Percentiles rank a stretch among this genome's conserved stretches.
These are phyloP conservation scores for Dendroctonus ponderosae DNA, from an alignment of 1,140 invertebrate species.

Conservation along the genomic window DNA sequence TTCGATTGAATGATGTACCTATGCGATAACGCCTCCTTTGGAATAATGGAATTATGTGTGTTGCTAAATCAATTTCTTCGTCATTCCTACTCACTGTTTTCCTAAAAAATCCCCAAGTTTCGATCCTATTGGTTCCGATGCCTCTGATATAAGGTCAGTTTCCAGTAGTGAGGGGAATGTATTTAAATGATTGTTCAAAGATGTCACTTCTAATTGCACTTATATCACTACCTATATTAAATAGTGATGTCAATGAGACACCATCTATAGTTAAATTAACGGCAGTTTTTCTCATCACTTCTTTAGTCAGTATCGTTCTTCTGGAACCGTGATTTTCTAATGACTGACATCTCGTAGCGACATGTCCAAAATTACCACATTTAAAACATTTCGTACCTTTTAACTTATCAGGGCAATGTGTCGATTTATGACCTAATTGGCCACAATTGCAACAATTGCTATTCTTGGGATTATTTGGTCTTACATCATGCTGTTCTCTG, in stretches of 20 bases:
- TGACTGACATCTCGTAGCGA: slow-evolving; percentile 2
- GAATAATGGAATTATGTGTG: slow-evolving; percentile 16
- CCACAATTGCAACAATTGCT: slow-evolving; percentile 29
- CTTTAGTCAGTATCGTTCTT: background rate
- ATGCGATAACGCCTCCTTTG: too few species aligned
- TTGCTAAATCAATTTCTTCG: slow-evolving; percentile 11
- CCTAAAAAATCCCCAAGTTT: slow-evolving; percentile 19
- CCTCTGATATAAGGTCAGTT: slow-evolving; percentile 8
- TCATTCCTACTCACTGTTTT: slow-evolving; percentile 22
- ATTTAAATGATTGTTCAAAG: slow-evolving; percentile 7
- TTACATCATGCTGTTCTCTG: background rate
- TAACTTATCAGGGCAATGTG: slow-evolving; percentile 5
- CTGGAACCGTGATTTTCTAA: background rate
- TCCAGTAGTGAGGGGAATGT: slow-evolving; percentile 4
- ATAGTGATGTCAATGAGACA: slow-evolving; percentile 3
- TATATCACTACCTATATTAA: slow-evolving; percentile 21
- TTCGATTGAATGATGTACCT: slow-evolving; percentile 19
- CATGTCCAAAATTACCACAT: slow-evolving; percentile 21
- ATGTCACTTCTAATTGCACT: slow-evolving; percentile 15
- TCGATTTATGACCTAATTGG: slow-evolving; percentile 13
- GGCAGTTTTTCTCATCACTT: background rate
- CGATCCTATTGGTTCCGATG: slow-evolving; percentile 11
- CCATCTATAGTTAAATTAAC: slow-evolving; percentile 5
- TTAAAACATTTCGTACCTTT: slow-evolving; percentile 25
- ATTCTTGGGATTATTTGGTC: background rate